Conservation (phyloP, 2,797 vertebrate genomes). For the Zenarchopterus dispar region DNA sequence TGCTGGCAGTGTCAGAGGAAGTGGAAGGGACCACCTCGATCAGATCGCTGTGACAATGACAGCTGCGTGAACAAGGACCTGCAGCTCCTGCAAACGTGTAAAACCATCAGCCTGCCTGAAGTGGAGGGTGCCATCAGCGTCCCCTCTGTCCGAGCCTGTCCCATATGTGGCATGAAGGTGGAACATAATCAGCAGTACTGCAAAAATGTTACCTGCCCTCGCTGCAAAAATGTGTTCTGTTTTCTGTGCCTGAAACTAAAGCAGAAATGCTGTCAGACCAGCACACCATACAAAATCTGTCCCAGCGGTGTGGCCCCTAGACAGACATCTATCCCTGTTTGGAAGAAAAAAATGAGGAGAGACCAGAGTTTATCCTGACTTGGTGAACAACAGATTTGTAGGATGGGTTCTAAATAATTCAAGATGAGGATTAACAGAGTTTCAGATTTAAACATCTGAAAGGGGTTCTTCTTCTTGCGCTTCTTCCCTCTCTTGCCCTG, state of each 20-base stretch:
- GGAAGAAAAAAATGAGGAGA: slow-evolving; percentile 11
- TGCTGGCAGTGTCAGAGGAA: slow-evolving; percentile 70
- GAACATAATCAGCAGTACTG: slow-evolving; percentile 42
- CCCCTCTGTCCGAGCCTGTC: slow-evolving; percentile 60
- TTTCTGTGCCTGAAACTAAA: slow-evolving; percentile 69
- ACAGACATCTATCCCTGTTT: slow-evolving; percentile 44
- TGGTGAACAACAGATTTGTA: no score
- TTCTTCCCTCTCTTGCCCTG: no score
- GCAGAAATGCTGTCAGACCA: slow-evolving; percentile 15
- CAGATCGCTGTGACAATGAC: slow-evolving; percentile 33
- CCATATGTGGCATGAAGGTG: slow-evolving; percentile 61
- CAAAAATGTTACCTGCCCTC: slow-evolving; percentile 53
- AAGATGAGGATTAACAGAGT: no score
- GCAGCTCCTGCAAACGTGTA: slow-evolving; percentile 36
- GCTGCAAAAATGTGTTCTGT: slow-evolving; percentile 57
- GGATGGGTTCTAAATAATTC: no score
- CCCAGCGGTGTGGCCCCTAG: slow-evolving; percentile 27
- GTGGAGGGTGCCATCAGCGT: slow-evolving; percentile 42
- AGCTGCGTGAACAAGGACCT: slow-evolving; percentile 53
- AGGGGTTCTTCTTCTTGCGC: no score
- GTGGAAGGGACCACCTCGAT: slow-evolving; percentile 51
- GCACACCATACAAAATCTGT: slow-evolving; percentile 13
- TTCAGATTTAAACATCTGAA: no score
- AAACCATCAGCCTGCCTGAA: slow-evolving; percentile 16
- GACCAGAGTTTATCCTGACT: no score